Percentiles rank a stretch among this genome's conserved stretches.
Conservation (phyloP, 2,797 vertebrate species). For the Thalassophryne amazonica region DNA sequence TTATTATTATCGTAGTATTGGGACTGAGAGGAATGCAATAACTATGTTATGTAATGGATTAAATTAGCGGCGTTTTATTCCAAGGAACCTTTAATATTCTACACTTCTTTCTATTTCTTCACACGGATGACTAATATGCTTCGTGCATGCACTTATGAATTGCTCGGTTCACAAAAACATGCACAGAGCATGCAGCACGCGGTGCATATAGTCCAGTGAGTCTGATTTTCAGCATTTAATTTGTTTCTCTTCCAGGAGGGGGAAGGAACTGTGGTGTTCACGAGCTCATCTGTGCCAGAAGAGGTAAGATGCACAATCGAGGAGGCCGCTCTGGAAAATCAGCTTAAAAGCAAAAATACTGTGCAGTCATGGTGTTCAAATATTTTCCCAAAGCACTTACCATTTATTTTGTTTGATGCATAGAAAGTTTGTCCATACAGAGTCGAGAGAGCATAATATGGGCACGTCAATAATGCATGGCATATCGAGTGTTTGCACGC, state of each 20-base stretch:
- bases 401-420: neutral
- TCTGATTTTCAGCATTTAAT: neutral
- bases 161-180: too few species aligned
- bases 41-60: too few species aligned
- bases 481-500: slow-evolving; percentile 67
- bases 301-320: slow-evolving; percentile 79
- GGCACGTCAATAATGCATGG: slow-evolving; percentile 69
- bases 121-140: too few species aligned
- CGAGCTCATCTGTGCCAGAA: slow-evolving; percentile 95
- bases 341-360: neutral
- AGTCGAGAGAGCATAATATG: slow-evolving; percentile 30
- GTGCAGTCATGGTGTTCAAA: neutral
- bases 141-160: too few species aligned
- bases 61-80: too few species aligned
- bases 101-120: too few species aligned
- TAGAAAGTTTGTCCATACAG: slow-evolving; percentile 1
- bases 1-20: too few species aligned
- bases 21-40: too few species aligned
- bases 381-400: neutral
- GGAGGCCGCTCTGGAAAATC: too few species aligned
- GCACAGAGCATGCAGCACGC: too few species aligned
- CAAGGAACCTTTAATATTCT: too few species aligned
- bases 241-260: slow-evolving; percentile 80
- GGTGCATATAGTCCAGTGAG: too few species aligned
- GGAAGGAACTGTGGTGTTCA: slow-evolving; percentile 95